These are phyloP conservation scores for Girardia tigrina DNA, from an alignment of 2,888 invertebrate genomes.

Conservation along the genomic window DNA sequence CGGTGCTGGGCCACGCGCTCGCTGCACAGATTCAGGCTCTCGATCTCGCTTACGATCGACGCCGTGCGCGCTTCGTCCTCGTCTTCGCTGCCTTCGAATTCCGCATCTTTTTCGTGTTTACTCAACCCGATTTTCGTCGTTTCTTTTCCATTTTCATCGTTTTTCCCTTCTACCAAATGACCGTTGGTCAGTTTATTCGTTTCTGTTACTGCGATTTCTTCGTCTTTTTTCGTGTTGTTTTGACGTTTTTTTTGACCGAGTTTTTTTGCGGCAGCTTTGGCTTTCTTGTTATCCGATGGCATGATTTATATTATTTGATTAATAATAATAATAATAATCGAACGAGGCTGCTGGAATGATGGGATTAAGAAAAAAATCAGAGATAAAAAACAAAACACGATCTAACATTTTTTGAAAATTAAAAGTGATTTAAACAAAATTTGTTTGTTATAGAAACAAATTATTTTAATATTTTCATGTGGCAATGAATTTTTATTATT, in stretches of 20 bases:
- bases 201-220: slow-evolving; percentile 41
- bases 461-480: too few relatives aligned
- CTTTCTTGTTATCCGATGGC: slow-evolving; percentile 98
- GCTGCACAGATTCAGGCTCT: slow-evolving; percentile 63
- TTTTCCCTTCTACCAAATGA: slow-evolving; percentile 50
- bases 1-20: slow-evolving; percentile 57
- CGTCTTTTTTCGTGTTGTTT: slow-evolving; percentile 40
- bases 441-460: too few relatives aligned
- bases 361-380: too few relatives aligned
- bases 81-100: slow-evolving; percentile 36
- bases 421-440: slow-evolving; percentile 18
- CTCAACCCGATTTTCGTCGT: neutral
- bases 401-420: slow-evolving; percentile 10
- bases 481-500: too few relatives aligned
- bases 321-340: neutral
- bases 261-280: slow-evolving; percentile 89
- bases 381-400: too few relatives aligned
- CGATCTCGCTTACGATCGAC: slow-evolving; percentile 69
- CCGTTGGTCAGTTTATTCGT: slow-evolving; percentile 54
- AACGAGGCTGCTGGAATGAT: too few relatives aligned
- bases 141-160: neutral
- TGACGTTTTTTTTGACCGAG: slow-evolving; percentile 65
- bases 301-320: slow-evolving; percentile 53
- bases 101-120: slow-evolving; percentile 21
- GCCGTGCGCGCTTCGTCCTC: slow-evolving; percentile 53